Percentiles rank a stretch among this genome's conserved stretches.
Evolutionary conservation across 2,797 vertebrate genomes (phyloP).

Genomic region (Gouania willdenowi): DNA sequence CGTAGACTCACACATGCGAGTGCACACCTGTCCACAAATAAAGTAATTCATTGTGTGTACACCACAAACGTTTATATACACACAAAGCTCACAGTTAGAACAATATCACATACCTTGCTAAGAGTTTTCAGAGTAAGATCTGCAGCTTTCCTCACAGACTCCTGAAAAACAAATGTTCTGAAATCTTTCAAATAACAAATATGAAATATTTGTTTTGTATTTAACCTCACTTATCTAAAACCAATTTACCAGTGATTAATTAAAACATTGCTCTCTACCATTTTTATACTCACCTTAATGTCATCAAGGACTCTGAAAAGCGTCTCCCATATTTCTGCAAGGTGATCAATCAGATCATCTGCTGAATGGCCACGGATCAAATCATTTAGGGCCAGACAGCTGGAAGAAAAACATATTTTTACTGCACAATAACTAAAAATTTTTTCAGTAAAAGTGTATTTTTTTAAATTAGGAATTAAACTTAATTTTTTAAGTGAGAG

Average conservation of each 20-base stretch:
- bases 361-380: slow-evolving; percentile 88
- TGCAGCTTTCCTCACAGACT: slow-evolving; percentile 95
- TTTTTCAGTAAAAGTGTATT: no score
- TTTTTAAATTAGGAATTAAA: no score
- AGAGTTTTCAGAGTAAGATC: slow-evolving; percentile 94
- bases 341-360: slow-evolving; percentile 88
- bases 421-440: background rate
- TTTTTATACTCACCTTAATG: slow-evolving; percentile 85
- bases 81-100: background rate
- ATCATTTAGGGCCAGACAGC: slow-evolving; percentile 94
- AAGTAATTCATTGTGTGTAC: background rate
- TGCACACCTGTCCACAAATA: slow-evolving; percentile 82
- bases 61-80: background rate
- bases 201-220: background rate
- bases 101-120: slow-evolving; percentile 84
- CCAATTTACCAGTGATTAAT: no score
- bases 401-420: slow-evolving; percentile 47
- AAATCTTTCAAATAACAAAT: background rate
- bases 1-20: slow-evolving; percentile 92
- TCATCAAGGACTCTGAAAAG: slow-evolving; percentile 97
- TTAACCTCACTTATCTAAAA: no score
- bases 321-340: slow-evolving; percentile 95
- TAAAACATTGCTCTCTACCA: background rate
- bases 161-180: slow-evolving; percentile 64
- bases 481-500: no score